These are phyloP conservation scores for Triplophysa tibetana DNA, from an alignment of 2,113 vertebrate species.

Conservation along the genomic window DNA sequence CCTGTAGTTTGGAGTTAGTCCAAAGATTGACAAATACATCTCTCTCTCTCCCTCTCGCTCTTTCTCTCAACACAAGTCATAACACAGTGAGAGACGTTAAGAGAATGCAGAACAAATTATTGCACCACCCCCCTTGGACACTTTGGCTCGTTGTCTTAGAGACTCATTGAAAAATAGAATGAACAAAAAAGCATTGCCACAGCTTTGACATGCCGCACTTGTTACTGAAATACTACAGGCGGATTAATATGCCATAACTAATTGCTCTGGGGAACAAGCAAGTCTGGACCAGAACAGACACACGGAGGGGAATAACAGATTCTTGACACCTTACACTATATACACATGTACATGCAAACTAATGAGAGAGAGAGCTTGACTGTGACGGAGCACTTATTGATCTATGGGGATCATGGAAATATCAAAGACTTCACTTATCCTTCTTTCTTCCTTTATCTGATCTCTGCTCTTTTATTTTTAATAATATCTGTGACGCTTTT, in stretches of 20 bases:
- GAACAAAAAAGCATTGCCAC: slow-evolving; percentile 21
- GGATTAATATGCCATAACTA: slow-evolving; percentile 56
- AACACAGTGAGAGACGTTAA: slow-evolving; percentile 56
- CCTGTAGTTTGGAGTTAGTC: slow-evolving; percentile 57
- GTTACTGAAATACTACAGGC: slow-evolving; percentile 47
- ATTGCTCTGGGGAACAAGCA: slow-evolving; percentile 49
- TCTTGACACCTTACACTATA: slow-evolving; percentile 32
- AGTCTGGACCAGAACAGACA: slow-evolving; percentile 39
- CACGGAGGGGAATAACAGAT: slow-evolving; percentile 29
- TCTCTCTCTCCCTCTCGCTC: slow-evolving; percentile 44
- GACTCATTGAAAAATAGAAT: slow-evolving; percentile 22
- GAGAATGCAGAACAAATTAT: slow-evolving; percentile 62
- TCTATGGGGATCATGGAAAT: slow-evolving; percentile 68
- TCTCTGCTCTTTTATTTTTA: slow-evolving; percentile 60
- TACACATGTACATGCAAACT: slow-evolving; percentile 31
- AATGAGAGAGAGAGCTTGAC: slow-evolving; percentile 65
- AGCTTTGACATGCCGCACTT: slow-evolving; percentile 41
- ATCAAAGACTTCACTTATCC: slow-evolving; percentile 77
- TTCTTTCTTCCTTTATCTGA: slow-evolving; percentile 59
- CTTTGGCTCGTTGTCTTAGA: slow-evolving; percentile 50
- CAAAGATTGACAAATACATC: slow-evolving; percentile 66
- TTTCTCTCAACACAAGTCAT: slow-evolving; percentile 55
- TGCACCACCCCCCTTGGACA: slow-evolving; percentile 48
- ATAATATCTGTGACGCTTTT: slow-evolving; percentile 79
- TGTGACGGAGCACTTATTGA: slow-evolving; percentile 79